phyloP scores from a whole-genome alignment of 1,140 invertebrate species.

The Steinernema khuongi region DNA sequence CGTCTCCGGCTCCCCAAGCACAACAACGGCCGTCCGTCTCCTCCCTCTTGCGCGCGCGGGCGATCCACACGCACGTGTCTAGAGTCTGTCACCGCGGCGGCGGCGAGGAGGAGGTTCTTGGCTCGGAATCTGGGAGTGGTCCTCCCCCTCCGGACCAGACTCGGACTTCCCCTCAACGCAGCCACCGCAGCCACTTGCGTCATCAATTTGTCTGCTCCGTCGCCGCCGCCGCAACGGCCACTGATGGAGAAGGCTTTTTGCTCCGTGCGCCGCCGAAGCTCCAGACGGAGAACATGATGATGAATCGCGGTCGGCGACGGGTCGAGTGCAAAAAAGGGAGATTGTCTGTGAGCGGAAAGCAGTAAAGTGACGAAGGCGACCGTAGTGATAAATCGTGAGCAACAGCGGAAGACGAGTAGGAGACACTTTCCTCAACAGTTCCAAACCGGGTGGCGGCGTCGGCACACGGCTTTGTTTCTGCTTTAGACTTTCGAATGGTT shows the following conservation, averaged over 20 bases:
- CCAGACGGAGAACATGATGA: not conserved
- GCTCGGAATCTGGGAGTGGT: not conserved
- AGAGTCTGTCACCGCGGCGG: not conserved
- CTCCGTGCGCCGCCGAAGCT: not conserved
- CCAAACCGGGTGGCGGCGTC: not conserved
- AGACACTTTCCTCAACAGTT: not conserved
- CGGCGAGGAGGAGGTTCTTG: not conserved
- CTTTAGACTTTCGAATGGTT: no score
- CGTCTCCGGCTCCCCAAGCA: not conserved
- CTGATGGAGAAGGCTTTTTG: not conserved
- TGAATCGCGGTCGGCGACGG: not conserved
- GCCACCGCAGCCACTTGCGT: not conserved
- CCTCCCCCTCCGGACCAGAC: not conserved
- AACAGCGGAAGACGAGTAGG: not conserved
- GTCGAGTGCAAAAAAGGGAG: not conserved
- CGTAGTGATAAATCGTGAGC: not conserved
- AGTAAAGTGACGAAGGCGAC: no score
- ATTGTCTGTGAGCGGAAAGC: not conserved
- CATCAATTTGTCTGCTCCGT: not conserved
- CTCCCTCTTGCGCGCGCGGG: constrained; percentile 1
- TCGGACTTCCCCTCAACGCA: not conserved
- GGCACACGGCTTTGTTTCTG: no score
- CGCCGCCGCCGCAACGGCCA: no score
- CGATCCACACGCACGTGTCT: constrained; percentile 10
- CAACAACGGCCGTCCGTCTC: not conserved